A percentile compares a stretch with the other conserved stretches of the same genome.
Evolutionary conservation across 2,797 vertebrate species (phyloP).

Genomic region (Rhodeus uyekii): DNA sequence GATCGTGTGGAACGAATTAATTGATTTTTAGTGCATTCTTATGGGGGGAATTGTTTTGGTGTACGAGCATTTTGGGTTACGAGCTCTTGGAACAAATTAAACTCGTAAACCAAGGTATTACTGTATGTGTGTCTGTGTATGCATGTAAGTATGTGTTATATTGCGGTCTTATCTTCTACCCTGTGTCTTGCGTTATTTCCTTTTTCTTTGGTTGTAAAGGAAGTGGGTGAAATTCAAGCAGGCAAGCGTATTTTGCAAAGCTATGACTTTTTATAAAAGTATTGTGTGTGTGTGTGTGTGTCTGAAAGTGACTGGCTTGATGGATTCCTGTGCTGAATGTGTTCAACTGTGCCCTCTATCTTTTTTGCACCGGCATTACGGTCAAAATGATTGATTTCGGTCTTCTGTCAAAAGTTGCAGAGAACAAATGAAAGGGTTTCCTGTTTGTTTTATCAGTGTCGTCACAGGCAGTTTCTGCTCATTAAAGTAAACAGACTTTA

Average conservation of each 20-base stretch:
- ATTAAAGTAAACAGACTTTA: background rate
- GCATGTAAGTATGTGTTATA: too few relatives aligned
- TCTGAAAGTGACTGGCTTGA: background rate
- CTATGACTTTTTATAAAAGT: background rate
- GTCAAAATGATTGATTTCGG: background rate
- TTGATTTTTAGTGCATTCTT: too few relatives aligned
- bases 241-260: background rate
- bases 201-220: background rate
- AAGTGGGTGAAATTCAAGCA: background rate
- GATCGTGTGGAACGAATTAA: too few relatives aligned
- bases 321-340: background rate
- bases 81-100: too few relatives aligned
- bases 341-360: background rate
- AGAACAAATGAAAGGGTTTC: background rate
- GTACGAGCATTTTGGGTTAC: too few relatives aligned
- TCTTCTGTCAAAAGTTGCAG: background rate
- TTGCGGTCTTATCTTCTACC: background rate
- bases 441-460: conserved; percentile 22
- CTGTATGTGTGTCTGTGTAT: too few relatives aligned
- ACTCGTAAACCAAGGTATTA: too few relatives aligned
- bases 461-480: background rate
- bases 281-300: too few relatives aligned
- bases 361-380: background rate
- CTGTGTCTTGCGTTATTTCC: background rate
- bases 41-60: too few relatives aligned